Base-by-base conservation (phyloP, 1,140 invertebrate genomes). In the Papilio polytes region DNA sequence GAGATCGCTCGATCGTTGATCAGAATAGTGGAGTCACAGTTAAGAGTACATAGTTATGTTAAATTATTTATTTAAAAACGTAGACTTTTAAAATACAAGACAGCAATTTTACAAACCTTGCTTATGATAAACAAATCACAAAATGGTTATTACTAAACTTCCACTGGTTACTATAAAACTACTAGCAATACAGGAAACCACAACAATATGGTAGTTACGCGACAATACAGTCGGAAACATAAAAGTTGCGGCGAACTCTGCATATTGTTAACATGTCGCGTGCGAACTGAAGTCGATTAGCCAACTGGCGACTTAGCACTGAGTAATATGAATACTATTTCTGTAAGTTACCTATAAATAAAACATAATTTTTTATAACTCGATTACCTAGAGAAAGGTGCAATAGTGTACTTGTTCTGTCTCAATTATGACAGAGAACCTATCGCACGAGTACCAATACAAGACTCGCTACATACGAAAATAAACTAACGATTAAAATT, bases 191-290 rank as follows among this genome's bases (percentile, higher is more conserved):
- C 6, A 56, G 48, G 51, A 53, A 70, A 70, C 63, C 26, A 70
- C 63, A 70, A 70, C 63, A 70, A 70, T 70, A 36, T 70, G 13
- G 26, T 70, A 70, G 63, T 70, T 70, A 1, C 13, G 31, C 63
- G 26, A 70, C 63, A 18, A 31, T 70, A 70, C 63, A 70, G 26
- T 70, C 63, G 63, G 63, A 70, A 70, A 70, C 63, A 70, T 70
- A 70, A 70, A 70, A 70, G 63, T 70, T 70, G 63, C 22, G 12
- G 63, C 63, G 63, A 70, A 70, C 63, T 70, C 26, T 15, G 26
- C 63, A 70, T 70, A 70, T 36, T 36, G 63, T 70, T 70, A 70
- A 70, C 63, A 70, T 70, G 13, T 70, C 63, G 63, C 26, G 63
- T 70, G 63, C 63, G 63, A 70, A 70, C 63, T 36, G 4, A 36